These are phyloP conservation scores for Gymnarchus niloticus DNA, from an alignment of 2,113 vertebrate species.

Conservation along the genomic window DNA sequence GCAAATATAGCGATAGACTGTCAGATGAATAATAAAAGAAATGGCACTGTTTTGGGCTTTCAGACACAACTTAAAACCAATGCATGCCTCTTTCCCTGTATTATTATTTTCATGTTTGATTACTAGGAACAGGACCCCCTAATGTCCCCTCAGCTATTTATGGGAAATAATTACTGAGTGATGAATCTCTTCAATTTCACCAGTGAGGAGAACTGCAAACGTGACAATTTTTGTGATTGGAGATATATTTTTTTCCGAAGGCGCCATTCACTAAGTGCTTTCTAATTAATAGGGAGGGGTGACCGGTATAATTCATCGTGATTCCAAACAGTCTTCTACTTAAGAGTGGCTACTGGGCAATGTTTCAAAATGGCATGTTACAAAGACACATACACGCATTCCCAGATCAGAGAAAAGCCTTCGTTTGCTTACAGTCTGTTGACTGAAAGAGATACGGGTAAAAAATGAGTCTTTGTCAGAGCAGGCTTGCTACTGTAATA, in stretches of 20 bases:
- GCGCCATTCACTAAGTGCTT: not conserved
- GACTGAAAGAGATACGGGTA: not conserved
- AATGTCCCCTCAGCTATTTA: not conserved
- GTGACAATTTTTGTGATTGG: constrained; percentile 19
- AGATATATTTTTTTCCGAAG: not conserved
- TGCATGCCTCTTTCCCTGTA: not conserved
- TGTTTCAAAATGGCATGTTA: not conserved
- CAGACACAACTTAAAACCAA: constrained; percentile 7
- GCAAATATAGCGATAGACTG: constrained; percentile 1
- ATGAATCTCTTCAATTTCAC: constrained; percentile 4
- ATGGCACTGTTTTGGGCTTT: not conserved
- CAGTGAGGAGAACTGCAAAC: constrained; percentile 16
- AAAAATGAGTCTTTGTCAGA: constrained; percentile 15
- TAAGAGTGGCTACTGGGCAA: not conserved
- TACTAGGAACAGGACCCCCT: not conserved
- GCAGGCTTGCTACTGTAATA: constrained; percentile 27
- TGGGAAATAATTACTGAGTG: not conserved
- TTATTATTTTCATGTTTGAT: constrained; percentile 16
- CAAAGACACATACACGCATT: not conserved
- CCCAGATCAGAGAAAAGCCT: not conserved
- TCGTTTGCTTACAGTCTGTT: not conserved
- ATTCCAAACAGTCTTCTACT: not conserved
- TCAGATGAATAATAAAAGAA: not conserved
- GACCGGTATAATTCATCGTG: not conserved
- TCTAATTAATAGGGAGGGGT: constrained; percentile 24